Percentiles rank a stretch among this genome's conserved stretches.
These are phyloP conservation scores for Monochamus alternatus DNA, from an alignment of 2,888 invertebrate genomes.

Conservation along the genomic window DNA sequence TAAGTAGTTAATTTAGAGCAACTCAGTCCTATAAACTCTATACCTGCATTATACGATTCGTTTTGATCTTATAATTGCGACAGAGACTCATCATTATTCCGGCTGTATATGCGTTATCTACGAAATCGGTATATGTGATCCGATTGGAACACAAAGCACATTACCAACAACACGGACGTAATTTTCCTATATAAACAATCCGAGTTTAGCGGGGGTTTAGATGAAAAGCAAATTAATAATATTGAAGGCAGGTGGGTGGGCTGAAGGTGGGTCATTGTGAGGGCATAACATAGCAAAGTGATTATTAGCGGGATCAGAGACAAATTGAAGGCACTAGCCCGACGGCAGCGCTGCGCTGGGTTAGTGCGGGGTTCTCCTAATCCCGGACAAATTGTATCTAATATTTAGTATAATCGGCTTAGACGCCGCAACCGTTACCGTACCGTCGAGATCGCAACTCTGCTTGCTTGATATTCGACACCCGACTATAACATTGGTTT, in stretches of 20 bases:
- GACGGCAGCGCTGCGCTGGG: conserved; percentile 36
- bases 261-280: conserved; percentile 35
- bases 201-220: conserved; percentile 29
- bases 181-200: conserved; percentile 30
- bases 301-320: conserved; percentile 67
- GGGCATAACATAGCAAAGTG: conserved; percentile 54
- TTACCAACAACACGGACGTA: conserved; percentile 17
- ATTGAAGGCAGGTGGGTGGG: conserved; percentile 36
- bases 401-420: conserved; percentile 70
- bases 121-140: conserved; percentile 17
- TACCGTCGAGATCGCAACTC: conserved; percentile 41
- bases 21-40: too few species aligned
- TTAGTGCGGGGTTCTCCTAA: conserved; percentile 61
- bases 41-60: too few species aligned
- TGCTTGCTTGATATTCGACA: conserved; percentile 48
- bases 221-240: conserved; percentile 37
- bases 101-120: background rate
- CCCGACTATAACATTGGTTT: conserved; percentile 27
- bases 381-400: conserved; percentile 70
- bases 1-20: too few species aligned
- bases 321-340: conserved; percentile 62
- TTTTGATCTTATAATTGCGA: too few species aligned
- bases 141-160: conserved; percentile 16
- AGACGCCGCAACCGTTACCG: conserved; percentile 54
- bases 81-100: background rate